Percentiles rank a stretch among this genome's conserved stretches.
These are phyloP conservation scores for Wiebesia pumilae DNA, from an alignment of 1,140 invertebrate species.

Conservation along the genomic window DNA sequence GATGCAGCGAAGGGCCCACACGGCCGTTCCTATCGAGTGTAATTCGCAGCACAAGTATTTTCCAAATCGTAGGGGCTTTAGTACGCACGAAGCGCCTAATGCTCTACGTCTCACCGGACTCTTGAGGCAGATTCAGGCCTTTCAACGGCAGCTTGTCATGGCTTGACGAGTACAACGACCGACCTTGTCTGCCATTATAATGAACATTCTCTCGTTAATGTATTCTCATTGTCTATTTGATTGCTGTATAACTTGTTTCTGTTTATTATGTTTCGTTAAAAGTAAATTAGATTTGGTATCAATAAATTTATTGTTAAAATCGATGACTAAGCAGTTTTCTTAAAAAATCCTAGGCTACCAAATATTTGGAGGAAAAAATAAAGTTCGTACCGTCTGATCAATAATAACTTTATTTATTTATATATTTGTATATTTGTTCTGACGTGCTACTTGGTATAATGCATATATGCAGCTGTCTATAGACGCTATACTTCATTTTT, in stretches of 20 bases:
- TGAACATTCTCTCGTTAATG: neutral
- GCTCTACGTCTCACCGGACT: slow-evolving; percentile 60
- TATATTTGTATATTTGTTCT: slow-evolving; percentile 47
- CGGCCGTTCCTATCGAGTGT: neutral
- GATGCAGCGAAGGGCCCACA: slow-evolving; percentile 4
- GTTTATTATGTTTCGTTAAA: neutral
- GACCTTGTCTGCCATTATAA: neutral
- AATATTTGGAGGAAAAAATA: neutral
- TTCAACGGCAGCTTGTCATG: slow-evolving; percentile 66
- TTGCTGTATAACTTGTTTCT: neutral
- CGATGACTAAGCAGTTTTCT: neutral
- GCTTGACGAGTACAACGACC: slow-evolving; percentile 17
- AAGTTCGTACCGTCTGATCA: slow-evolving; percentile 25
- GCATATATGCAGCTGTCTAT: slow-evolving; percentile 40
- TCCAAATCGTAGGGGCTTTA: no score
- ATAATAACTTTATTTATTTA: slow-evolving; percentile 48
- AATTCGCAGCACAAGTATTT: slow-evolving; percentile 15
- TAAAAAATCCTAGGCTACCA: neutral
- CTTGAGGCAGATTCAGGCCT: slow-evolving; percentile 67
- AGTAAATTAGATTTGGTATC: neutral
- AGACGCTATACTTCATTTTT: slow-evolving; percentile 16
- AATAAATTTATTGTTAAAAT: neutral
- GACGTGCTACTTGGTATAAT: slow-evolving; percentile 47
- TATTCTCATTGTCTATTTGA: neutral
- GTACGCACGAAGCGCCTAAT: slow-evolving; percentile 56